Evolutionary conservation across 1,140 invertebrate genomes (phyloP).

Genomic region (Pachypsylla venusta): DNA sequence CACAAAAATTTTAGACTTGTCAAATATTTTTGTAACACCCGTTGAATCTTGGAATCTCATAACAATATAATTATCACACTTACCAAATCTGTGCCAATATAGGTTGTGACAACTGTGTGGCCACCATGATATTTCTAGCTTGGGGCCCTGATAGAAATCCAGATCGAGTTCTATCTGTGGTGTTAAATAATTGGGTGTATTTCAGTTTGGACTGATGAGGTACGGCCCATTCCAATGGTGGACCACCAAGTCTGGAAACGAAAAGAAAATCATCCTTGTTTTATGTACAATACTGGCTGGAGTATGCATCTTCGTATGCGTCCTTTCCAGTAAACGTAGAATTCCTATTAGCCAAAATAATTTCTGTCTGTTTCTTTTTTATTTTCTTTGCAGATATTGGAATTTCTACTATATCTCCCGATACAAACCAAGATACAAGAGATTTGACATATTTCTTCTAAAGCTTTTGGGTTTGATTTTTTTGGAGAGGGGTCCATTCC

Average conservation of each 20-base stretch:
- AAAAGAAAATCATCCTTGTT: no score
- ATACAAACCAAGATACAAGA: no score
- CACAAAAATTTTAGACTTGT: not conserved
- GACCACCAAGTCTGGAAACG: not conserved
- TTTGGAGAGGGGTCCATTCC: no score
- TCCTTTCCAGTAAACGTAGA: no score
- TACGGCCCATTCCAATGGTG: slow-evolving; percentile 60
- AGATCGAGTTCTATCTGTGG: slow-evolving; percentile 67
- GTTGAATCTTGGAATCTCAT: not conserved
- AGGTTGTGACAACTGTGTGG: slow-evolving; percentile 76
- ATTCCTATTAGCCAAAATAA: no score
- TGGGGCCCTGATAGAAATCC: slow-evolving; percentile 83
- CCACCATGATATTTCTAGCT: slow-evolving; percentile 85
- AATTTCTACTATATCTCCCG: no score
- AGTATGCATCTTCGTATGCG: no score
- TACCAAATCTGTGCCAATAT: slow-evolving; percentile 91
- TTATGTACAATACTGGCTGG: no score
- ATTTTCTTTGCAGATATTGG: no score
- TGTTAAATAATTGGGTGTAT: slow-evolving; percentile 91
- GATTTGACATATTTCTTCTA: no score
- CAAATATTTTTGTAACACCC: not conserved
- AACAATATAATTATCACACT: slow-evolving; percentile 18
- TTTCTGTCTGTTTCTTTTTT: no score
- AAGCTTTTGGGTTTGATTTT: no score
- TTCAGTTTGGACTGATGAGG: slow-evolving; percentile 80